phyloP scores from a whole-genome alignment of 2,888 invertebrate species.

The Hofmannophila pseudospretella region DNA sequence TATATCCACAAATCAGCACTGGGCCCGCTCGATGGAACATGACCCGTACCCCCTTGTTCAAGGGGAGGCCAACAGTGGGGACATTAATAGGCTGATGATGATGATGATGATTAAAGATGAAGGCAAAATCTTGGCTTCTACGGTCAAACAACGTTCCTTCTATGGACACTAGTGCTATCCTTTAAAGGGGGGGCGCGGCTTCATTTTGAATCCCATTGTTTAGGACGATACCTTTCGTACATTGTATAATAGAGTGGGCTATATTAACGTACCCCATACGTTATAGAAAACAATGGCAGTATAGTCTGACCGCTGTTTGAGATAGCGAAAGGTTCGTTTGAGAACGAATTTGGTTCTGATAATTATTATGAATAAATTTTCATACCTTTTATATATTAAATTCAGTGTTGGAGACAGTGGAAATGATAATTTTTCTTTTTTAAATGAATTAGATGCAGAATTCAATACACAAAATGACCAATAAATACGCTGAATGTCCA shows the following conservation, averaged over 20 bases:
- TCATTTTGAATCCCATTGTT: conserved; percentile 21
- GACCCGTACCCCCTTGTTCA: too few species aligned
- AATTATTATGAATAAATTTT: conserved; percentile 18
- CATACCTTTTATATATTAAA: conserved; percentile 8
- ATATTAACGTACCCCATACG: conserved; percentile 10
- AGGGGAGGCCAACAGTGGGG: too few species aligned
- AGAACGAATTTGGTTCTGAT: conserved; percentile 28
- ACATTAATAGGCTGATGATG: too few species aligned
- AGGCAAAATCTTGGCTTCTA: too few species aligned
- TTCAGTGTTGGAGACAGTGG: conserved; percentile 1
- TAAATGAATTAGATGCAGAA: too few species aligned
- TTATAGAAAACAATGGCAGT: conserved; percentile 36
- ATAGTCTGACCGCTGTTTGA: conserved; percentile 25
- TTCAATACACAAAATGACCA: too few species aligned
- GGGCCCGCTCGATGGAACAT: too few species aligned
- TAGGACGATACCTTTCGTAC: conserved; percentile 12
- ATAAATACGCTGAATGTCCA: too few species aligned
- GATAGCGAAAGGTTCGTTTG: conserved; percentile 32
- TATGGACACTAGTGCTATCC: conserved; percentile 9
- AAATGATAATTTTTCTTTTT: too few species aligned
- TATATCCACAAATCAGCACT: too few species aligned
- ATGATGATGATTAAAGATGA: too few species aligned
- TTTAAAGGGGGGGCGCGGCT: conserved; percentile 15
- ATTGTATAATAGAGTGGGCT: conserved; percentile 17
- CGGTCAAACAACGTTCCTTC: too few species aligned